Evolutionary conservation across 2,113 vertebrate genomes (phyloP).

Genomic region (Oncorhynchus tshawytscha): DNA sequence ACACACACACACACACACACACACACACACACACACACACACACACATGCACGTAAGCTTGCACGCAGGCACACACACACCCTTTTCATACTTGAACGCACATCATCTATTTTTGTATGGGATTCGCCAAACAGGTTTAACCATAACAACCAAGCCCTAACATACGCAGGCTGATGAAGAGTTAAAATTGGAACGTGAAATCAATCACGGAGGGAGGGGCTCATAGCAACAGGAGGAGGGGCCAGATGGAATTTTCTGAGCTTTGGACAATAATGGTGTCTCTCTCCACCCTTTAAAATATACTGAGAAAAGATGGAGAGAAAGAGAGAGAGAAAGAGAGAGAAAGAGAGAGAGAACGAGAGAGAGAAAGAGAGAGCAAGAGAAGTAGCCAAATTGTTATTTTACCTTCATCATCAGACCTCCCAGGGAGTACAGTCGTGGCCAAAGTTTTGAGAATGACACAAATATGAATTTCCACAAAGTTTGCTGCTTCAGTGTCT

Average conservation of each 20-base stretch:
- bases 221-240: neutral
- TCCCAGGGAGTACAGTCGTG: neutral
- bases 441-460: no score
- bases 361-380: neutral
- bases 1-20: conserved; percentile 11
- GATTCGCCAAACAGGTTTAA: neutral
- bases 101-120: neutral
- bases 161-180: neutral
- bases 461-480: no score
- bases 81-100: neutral
- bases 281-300: neutral
- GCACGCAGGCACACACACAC: conserved; percentile 1
- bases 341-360: neutral
- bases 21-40: conserved; percentile 14
- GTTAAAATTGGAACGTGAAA: neutral
- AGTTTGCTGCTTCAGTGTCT: no score
- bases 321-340: conserved; percentile 4
- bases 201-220: neutral
- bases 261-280: no score
- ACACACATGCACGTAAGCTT: neutral
- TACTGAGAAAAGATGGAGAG: conserved; percentile 6
- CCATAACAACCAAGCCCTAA: conserved; percentile 16
- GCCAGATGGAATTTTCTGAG: no score
- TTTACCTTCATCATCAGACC: neutral
- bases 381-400: neutral